Base-by-base conservation (phyloP, 2,797 vertebrate genomes). In the Triplophysa yarkandensis region DNA sequence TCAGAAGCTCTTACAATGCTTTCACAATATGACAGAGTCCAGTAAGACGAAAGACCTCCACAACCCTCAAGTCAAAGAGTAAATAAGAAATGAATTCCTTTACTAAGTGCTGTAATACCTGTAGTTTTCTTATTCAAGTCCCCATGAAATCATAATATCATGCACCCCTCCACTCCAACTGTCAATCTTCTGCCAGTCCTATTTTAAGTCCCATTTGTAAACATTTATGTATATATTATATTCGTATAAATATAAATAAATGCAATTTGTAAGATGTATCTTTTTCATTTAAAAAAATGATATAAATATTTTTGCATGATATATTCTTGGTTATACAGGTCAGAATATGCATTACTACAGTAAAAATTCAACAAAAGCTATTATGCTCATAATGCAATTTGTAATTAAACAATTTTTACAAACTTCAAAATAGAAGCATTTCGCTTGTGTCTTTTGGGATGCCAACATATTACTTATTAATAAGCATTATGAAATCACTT, bases 51-150 rank as follows among this genome's bases (percentile, higher is more conserved):
- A 90, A 89, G 83, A 82, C 85, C 88, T 85, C 58, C 13, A 85
- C 88, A 86, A 80, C 83, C 83, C 86, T 85, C 27, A 13, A 89
- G 88, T 84, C 84, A 68, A 62, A 55, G 34, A 48, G 9, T 88
- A 87, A 91, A 91, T 91, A 86, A 90, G 87, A 84, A 84, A 70
- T 58, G 57, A 89, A 90, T 91, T 90, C 86, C 86, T 91, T 77
- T 79, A 80, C 79, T 87, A 83, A 84, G 88, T 87, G 8, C 82
- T 72, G 81, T 86, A 21, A 28, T 36, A 28, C 25, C 67, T 16
- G 13, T 11, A 8, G 46, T 7, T 21, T 63, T 36, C 11, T 3
- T 34, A 6, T 46, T 46, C 21, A 25, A 64, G 34, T 36, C 34
- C 2, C 1, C 34, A 36, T 36, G 34, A 36, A 36, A 36, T 36